Conservation (phyloP, 2,888 invertebrate species). For the Arctia plantaginis region DNA sequence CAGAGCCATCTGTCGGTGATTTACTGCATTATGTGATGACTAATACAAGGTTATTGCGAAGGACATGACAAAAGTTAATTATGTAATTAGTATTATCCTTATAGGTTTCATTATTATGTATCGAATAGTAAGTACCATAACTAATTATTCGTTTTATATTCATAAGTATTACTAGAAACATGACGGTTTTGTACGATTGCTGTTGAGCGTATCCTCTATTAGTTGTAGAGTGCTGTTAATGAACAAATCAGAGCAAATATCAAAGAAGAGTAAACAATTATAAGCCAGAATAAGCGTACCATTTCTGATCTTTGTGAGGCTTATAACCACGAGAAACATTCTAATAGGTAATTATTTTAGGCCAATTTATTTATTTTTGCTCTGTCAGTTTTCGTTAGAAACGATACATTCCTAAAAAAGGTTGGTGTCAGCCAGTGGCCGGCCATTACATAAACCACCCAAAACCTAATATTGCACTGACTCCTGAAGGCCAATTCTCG, state of each 20-base stretch:
- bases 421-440: too few relatives aligned
- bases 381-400: too few relatives aligned
- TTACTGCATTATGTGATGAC: conserved; percentile 54
- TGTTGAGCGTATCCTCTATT: neutral
- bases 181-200: neutral
- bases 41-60: conserved; percentile 66
- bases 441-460: too few relatives aligned
- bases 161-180: neutral
- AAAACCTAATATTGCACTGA: too few relatives aligned
- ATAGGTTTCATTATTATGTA: conserved; percentile 19
- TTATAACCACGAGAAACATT: too few relatives aligned
- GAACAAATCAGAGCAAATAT: neutral
- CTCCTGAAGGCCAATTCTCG: too few relatives aligned
- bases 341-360: too few relatives aligned
- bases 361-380: too few relatives aligned
- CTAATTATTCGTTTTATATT: neutral
- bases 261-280: too few relatives aligned
- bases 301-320: too few relatives aligned
- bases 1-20: conserved; percentile 68
- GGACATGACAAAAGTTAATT: conserved; percentile 55
- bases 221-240: neutral
- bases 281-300: too few relatives aligned
- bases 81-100: conserved; percentile 30
- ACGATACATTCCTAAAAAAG: too few relatives aligned
- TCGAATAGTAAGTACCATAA: neutral